These are phyloP conservation scores for Myodes glareolus DNA, from an alignment of 2,113 vertebrate genomes.

Conservation along the genomic window DNA sequence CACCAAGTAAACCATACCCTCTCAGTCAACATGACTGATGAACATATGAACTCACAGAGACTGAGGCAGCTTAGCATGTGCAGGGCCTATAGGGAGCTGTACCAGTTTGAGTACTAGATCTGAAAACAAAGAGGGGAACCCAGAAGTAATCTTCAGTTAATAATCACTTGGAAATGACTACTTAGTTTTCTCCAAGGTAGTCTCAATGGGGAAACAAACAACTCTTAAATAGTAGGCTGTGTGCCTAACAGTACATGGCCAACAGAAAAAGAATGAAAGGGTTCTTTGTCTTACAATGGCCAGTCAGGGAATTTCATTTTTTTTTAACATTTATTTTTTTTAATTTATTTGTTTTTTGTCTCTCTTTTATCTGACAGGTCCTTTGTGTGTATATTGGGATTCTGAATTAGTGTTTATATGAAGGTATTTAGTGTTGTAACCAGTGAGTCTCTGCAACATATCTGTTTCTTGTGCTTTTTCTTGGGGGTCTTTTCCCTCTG, in stretches of 20 bases:
- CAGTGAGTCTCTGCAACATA: neutral
- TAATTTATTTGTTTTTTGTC: neutral
- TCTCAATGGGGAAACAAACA: neutral
- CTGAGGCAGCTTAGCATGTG: neutral
- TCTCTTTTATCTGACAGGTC: neutral
- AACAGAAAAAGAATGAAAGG: neutral
- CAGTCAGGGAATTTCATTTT: neutral
- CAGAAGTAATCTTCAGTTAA: neutral
- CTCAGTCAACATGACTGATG: neutral
- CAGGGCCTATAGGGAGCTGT: neutral
- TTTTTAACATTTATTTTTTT: neutral
- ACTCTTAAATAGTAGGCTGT: neutral
- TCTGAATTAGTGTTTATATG: neutral
- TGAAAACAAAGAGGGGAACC: neutral
- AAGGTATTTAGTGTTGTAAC: neutral
- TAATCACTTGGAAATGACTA: neutral
- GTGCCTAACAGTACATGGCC: neutral
- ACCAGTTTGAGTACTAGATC: neutral
- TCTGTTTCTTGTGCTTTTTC: neutral
- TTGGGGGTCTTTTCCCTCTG: neutral
- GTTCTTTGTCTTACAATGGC: neutral
- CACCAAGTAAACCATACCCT: neutral
- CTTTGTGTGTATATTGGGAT: neutral
- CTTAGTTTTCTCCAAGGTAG: neutral
- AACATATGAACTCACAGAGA: neutral